phyloP scores from a whole-genome alignment of 2,113 vertebrate genomes.

The Brienomyrus longianalis region DNA sequence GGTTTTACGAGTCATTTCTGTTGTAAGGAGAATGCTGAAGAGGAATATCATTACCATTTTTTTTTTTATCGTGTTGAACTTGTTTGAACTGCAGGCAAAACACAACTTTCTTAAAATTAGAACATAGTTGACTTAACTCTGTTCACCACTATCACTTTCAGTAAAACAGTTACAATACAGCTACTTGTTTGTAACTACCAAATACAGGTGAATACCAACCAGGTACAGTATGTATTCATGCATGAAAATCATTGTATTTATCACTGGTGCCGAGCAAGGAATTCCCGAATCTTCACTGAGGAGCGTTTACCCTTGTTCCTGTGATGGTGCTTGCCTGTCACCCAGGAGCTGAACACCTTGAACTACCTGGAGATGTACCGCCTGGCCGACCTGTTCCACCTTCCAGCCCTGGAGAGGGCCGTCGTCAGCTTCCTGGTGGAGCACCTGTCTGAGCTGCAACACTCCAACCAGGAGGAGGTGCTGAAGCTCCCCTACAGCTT shows the following conservation, averaged over 20 bases:
- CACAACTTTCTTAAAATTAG: not conserved
- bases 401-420: slow-evolving; percentile 85
- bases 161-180: not conserved
- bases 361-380: slow-evolving; percentile 98
- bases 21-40: not conserved
- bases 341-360: slow-evolving; percentile 87
- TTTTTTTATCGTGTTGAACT: not conserved
- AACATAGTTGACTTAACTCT: not conserved
- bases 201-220: not conserved
- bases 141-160: not conserved
- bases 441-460: slow-evolving; percentile 86
- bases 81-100: not conserved
- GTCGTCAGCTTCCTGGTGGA: slow-evolving; percentile 92
- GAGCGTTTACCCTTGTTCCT: not conserved
- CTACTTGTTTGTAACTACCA: not conserved
- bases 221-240: not conserved
- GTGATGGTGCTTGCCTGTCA: not conserved
- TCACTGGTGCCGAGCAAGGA: not conserved
- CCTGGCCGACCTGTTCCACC: slow-evolving; percentile 93
- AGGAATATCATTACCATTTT: not conserved
- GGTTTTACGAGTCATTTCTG: not conserved
- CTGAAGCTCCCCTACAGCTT: slow-evolving; percentile 84
- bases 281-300: not conserved
- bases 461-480: slow-evolving; percentile 79
- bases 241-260: not conserved